phyloP scores from a whole-genome alignment of 2,113 vertebrate species.

The Miniopterus natalensis region DNA sequence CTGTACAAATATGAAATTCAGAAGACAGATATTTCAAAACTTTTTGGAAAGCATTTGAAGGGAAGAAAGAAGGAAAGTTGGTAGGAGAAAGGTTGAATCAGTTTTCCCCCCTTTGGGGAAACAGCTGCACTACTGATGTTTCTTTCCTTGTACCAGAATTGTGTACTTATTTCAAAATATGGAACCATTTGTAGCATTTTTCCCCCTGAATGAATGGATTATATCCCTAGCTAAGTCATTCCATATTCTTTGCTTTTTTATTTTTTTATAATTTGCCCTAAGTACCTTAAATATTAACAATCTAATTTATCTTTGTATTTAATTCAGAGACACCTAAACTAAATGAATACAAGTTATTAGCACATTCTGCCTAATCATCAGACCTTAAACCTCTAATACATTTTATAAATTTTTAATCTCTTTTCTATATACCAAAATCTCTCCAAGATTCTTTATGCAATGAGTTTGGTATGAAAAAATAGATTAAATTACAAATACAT shows the following conservation, averaged over 20 bases:
- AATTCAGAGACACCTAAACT: background rate
- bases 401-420: background rate
- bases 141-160: constrained; percentile 57
- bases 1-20: constrained; percentile 69
- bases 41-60: constrained; percentile 75
- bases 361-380: background rate
- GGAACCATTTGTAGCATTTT: constrained; percentile 9
- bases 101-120: constrained; percentile 78
- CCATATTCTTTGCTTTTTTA: background rate
- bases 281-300: background rate
- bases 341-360: background rate
- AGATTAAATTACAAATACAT: background rate
- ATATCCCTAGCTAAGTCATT: constrained; percentile 38
- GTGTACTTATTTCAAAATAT: constrained; percentile 70
- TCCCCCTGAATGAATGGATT: background rate
- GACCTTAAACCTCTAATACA: background rate
- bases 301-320: background rate
- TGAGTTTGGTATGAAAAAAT: background rate
- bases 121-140: constrained; percentile 76
- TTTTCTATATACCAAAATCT: background rate
- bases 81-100: constrained; percentile 80
- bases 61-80: constrained; percentile 67
- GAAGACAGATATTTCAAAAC: constrained; percentile 80
- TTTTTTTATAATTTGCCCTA: background rate
- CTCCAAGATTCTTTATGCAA: background rate